Base-by-base conservation (phyloP, 1,140 invertebrate genomes). In the Macrostomum lignano region DNA sequence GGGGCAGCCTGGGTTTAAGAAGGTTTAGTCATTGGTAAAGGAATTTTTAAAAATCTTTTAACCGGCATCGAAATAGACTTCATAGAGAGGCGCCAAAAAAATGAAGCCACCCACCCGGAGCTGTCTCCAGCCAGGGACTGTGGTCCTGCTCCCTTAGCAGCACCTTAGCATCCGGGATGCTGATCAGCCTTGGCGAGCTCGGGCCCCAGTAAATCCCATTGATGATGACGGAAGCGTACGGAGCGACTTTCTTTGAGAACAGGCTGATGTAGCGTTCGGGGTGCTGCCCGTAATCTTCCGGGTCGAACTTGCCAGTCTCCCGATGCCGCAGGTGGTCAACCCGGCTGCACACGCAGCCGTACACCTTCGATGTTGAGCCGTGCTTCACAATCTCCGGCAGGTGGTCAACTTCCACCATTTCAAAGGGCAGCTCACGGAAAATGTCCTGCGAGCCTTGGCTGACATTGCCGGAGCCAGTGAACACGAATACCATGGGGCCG, bases 171-270 rank as follows among this genome's bases (percentile, higher is more conserved):
- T 96, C 88, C 0, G 88, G 86, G 40, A 96, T 86, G 1, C 86
- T 91, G 17, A 96, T 60, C 2, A 98, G 53, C 45, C 88, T 81
- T 0, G 91, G 88, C 29, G 81, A 79, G 46, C 77, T 78, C 1
- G 82, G 73, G 0, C 81, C 84, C 82, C 84, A 98, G 54, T 94
- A 98, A 40, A 98, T 94, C 5, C 91, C 79, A 50, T 98, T 96
- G 2, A 96, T 66, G 31, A 98, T 75, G 0, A 88, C 76, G 0
- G 81, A 86, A 0, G 86, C 82, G 51, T 86, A 93, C 0, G 88
- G 82, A 0, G 88, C 91, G 41, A 96, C 86, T 67, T 78, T 86
- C 49, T 82, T 76, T 39, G 75, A 78, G 52, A 98, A 98, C 3
- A 74, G 82, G 6, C 86, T 94, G 36, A 76, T 77, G 48, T 94